Conservation (phyloP, 2,113 vertebrate species). For the Platysteira castanea region DNA sequence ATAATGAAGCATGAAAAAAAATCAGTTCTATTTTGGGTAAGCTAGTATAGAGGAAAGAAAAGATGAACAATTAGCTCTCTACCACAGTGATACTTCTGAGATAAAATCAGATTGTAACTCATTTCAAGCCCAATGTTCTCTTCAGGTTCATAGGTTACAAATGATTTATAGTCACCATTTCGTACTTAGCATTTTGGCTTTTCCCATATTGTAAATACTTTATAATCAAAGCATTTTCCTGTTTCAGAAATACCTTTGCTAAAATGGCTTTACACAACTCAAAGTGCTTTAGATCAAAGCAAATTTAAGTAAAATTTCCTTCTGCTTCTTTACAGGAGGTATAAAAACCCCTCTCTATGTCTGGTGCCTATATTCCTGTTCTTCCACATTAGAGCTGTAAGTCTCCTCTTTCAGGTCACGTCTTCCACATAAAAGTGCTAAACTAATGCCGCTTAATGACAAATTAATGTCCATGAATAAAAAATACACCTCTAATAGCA, state of each 20-base stretch:
- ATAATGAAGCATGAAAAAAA: not conserved
- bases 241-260: conserved; percentile 11
- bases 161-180: conserved; percentile 24
- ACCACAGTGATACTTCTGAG: not conserved
- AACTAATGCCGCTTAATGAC: conserved; percentile 88
- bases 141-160: not conserved
- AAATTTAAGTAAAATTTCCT: not conserved
- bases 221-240: conserved; percentile 3
- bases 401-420: conserved; percentile 84
- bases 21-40: not conserved
- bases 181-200: not conserved
- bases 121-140: not conserved
- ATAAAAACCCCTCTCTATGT: not conserved
- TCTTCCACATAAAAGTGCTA: conserved; percentile 85
- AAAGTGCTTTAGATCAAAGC: not conserved
- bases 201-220: not conserved
- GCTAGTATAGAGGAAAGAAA: not conserved
- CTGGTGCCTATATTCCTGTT: conserved; percentile 33
- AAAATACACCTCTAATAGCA: conserved; percentile 89
- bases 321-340: not conserved
- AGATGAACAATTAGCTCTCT: not conserved
- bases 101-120: not conserved
- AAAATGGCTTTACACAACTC: not conserved
- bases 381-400: conserved; percentile 57
- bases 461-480: conserved; percentile 91